These are phyloP conservation scores for Hydraecia micacea DNA, from an alignment of 2,888 invertebrate species.

Conservation along the genomic window DNA sequence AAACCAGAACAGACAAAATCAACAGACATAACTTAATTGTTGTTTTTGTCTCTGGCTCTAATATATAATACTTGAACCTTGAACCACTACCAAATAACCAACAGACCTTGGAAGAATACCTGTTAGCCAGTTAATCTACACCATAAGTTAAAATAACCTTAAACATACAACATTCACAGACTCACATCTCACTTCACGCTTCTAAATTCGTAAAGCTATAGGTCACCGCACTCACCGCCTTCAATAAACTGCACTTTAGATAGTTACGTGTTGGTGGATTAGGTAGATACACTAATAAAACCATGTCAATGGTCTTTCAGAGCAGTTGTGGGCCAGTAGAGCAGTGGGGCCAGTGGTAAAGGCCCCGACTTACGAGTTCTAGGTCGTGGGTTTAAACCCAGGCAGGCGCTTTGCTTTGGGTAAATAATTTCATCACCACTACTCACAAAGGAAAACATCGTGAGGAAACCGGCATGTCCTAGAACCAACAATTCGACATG, in stretches of 20 bases:
- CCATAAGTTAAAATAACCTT: not conserved
- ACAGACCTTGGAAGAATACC: constrained; percentile 23
- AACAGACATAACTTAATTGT: no score
- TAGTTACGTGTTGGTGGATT: constrained; percentile 17
- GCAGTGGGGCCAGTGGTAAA: not conserved
- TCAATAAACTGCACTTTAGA: constrained; percentile 35
- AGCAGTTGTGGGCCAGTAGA: not conserved
- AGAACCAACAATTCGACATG: not conserved
- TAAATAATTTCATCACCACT: not conserved
- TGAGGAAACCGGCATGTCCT: not conserved
- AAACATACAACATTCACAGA: not conserved
- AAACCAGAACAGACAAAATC: not conserved
- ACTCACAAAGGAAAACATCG: not conserved
- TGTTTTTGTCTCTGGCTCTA: not conserved
- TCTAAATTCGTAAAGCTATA: constrained; percentile 8
- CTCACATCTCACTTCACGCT: not conserved
- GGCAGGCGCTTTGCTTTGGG: not conserved
- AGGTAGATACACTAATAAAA: not conserved
- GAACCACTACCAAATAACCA: not conserved
- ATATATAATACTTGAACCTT: not conserved
- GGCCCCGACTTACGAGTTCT: not conserved
- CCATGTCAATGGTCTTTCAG: not conserved
- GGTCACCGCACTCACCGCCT: constrained; percentile 37
- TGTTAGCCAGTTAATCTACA: constrained; percentile 1
- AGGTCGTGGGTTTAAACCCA: not conserved